A percentile compares a stretch with the other conserved stretches of the same genome.
Conservation (phyloP, 2,113 vertebrate species). For the Neofelis nebulosa region DNA sequence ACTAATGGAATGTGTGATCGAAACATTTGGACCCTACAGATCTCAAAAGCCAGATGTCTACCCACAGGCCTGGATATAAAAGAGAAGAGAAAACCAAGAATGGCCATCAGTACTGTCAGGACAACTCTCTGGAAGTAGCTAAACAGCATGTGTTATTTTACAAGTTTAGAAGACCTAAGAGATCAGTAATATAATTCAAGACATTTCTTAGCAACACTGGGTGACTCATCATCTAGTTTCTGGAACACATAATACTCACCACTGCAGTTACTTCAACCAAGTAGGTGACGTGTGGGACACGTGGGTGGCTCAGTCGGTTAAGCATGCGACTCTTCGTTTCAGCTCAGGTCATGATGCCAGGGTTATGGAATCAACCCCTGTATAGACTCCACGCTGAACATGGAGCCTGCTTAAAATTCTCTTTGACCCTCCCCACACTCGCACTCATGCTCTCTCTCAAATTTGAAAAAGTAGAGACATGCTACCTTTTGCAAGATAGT, state of each 20-base stretch:
- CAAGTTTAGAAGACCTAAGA: neutral
- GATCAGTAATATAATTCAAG: neutral
- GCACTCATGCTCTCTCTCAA: no score
- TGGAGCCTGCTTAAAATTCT: no score
- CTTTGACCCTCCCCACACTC: no score
- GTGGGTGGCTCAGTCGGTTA: no score
- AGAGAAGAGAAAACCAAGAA: neutral
- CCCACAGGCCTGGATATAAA: no score
- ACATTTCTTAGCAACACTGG: neutral
- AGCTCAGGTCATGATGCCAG: no score
- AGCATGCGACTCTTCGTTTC: no score
- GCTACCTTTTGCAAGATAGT: neutral
- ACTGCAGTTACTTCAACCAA: neutral
- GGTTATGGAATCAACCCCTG: no score
- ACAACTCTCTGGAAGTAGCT: neutral
- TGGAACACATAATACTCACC: neutral
- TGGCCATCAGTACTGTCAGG: rapidly evolving
- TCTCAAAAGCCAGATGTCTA: neutral
- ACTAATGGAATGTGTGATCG: neutral
- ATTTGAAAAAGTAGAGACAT: no score
- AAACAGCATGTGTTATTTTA: neutral
- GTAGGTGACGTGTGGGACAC: neutral
- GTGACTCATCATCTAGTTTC: neutral
- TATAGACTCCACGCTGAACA: no score
- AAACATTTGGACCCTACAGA: neutral